A percentile compares a stretch with the other conserved stretches of the same genome.
Conservation (phyloP, 2,888 invertebrate species). For the Caenorhabditis wallacei region DNA sequence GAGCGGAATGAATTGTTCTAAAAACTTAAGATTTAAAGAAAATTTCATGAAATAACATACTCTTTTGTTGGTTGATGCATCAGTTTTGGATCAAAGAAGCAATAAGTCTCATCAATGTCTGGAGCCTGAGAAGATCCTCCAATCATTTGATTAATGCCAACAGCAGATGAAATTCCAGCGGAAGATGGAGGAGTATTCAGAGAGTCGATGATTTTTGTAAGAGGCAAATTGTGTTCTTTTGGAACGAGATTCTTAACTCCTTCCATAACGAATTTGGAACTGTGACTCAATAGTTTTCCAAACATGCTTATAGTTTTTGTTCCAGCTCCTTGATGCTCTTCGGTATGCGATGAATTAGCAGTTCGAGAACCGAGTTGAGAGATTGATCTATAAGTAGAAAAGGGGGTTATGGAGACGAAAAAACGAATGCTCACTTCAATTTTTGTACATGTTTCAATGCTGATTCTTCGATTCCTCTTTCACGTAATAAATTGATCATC, state of each 20-base stretch:
- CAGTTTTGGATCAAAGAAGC: constrained; percentile 96
- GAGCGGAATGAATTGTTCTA: constrained; percentile 63
- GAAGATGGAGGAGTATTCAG: constrained; percentile 76
- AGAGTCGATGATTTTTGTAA: constrained; percentile 82
- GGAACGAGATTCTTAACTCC: constrained; percentile 92
- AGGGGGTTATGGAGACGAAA: too few species aligned
- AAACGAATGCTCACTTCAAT: constrained; percentile 73
- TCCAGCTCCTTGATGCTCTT: constrained; percentile 90
- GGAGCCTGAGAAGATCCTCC: constrained; percentile 92
- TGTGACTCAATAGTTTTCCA: constrained; percentile 96
- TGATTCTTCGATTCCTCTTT: constrained; percentile 76
- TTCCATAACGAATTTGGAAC: constrained; percentile 99
- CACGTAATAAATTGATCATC: constrained; percentile 72
- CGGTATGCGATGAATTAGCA: constrained; percentile 75
- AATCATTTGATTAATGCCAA: constrained; percentile 87
- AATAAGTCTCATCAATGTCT: constrained; percentile 90
- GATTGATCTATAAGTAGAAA: constrained; percentile 82
- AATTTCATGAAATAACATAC: constrained; percentile 59
- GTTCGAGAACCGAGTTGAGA: constrained; percentile 66
- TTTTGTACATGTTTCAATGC: constrained; percentile 80
- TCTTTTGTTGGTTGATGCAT: constrained; percentile 86
- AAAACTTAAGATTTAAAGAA: not conserved
- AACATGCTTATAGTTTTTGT: constrained; percentile 97
- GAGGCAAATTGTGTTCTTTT: constrained; percentile 89
- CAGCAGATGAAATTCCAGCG: constrained; percentile 64